Evolutionary conservation across 2,113 vertebrate genomes (phyloP).

Genomic region (Cryptoleucopteryx plumbea): DNA sequence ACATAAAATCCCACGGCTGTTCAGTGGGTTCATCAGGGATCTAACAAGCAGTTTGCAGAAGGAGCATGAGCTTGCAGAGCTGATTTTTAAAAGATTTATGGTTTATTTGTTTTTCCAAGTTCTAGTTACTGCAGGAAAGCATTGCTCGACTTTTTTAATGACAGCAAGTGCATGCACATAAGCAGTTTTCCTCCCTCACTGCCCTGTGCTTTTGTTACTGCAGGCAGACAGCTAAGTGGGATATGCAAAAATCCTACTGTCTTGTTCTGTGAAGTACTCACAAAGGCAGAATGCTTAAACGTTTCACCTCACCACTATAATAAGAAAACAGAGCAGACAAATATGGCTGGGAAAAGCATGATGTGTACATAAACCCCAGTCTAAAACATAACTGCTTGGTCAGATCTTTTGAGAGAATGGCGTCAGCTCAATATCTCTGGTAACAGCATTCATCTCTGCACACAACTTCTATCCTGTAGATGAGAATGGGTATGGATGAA

Average conservation of each 20-base stretch:
- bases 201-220: background rate
- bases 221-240: background rate
- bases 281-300: background rate
- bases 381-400: background rate
- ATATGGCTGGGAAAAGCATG: background rate
- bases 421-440: background rate
- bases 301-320: background rate
- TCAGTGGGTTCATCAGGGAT: background rate
- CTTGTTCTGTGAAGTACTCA: background rate
- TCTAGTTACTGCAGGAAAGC: background rate
- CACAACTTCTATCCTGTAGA: background rate
- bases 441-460: background rate
- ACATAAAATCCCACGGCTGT: background rate
- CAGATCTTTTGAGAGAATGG: background rate
- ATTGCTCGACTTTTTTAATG: background rate
- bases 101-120: background rate
- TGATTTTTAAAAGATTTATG: background rate
- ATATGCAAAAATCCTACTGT: background rate
- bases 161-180: background rate
- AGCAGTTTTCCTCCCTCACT: background rate
- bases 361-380: background rate
- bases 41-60: background rate
- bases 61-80: background rate
- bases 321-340: slow-evolving; percentile 1
- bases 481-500: background rate